phyloP scores from a whole-genome alignment of 2,888 invertebrate genomes.

The Mongoloraphidia duomilia region DNA sequence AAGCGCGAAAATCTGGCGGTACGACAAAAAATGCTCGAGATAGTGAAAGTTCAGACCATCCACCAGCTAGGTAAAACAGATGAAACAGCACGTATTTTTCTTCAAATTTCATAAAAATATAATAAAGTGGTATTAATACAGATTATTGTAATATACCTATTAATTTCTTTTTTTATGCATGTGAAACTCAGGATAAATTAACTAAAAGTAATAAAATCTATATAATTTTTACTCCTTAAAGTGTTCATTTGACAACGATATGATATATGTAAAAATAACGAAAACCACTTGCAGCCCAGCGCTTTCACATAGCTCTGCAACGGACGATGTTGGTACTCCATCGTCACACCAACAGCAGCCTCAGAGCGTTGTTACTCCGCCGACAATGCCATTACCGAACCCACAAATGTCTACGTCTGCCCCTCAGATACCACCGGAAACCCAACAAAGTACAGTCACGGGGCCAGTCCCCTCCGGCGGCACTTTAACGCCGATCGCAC shows the following conservation, averaged over 20 bases:
- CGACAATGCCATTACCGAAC: conserved; percentile 25
- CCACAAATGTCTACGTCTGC: conserved; percentile 14
- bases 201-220: conserved; percentile 10
- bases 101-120: too few relatives aligned
- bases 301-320: conserved; percentile 53
- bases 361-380: conserved; percentile 20
- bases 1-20: conserved; percentile 22
- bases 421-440: conserved; percentile 8
- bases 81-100: too few relatives aligned
- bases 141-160: too few relatives aligned
- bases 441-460: conserved; percentile 11
- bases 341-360: conserved; percentile 9
- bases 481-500: conserved; percentile 31
- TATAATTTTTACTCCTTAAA: conserved; percentile 3
- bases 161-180: too few relatives aligned
- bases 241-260: too few relatives aligned
- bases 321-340: conserved; percentile 33
- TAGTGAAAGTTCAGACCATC: conserved; percentile 40
- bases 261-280: too few relatives aligned
- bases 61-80: conserved; percentile 32
- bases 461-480: conserved; percentile 19
- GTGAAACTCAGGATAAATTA: too few relatives aligned
- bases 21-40: conserved; percentile 26
- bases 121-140: too few relatives aligned
- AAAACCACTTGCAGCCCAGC: conserved; percentile 39